phyloP scores from a whole-genome alignment of 2,888 invertebrate species.

The Lasioglossum figueresi region DNA sequence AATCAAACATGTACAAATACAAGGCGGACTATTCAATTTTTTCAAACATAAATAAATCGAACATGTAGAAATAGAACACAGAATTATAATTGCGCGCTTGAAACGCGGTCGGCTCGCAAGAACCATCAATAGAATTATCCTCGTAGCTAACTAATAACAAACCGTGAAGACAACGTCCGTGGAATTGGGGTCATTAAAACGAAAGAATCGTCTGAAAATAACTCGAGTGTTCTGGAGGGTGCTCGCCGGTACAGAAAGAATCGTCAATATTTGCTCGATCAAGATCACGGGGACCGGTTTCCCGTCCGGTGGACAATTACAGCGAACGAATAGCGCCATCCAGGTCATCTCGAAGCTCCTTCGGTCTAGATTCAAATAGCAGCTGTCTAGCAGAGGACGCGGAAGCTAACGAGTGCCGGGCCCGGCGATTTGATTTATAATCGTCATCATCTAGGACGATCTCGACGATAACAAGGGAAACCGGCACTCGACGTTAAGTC shows the following conservation, averaged over 20 bases:
- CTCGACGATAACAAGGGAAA: conserved; percentile 61
- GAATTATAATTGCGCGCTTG: background rate
- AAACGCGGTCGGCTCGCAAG: background rate
- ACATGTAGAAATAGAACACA: background rate
- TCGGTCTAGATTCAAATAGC: conserved; percentile 25
- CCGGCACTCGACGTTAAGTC: conserved; percentile 74
- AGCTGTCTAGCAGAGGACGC: conserved; percentile 10
- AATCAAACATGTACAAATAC: background rate
- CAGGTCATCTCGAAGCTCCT: conserved; percentile 27
- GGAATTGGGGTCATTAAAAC: conserved; percentile 13
- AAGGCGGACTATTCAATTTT: too few species aligned
- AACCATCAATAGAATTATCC: conserved; percentile 8
- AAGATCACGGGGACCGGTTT: background rate
- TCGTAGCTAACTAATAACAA: background rate
- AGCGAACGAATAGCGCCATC: conserved; percentile 23
- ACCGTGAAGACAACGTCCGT: background rate
- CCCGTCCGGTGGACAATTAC: conserved; percentile 24
- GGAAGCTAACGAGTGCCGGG: conserved; percentile 34
- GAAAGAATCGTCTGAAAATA: background rate
- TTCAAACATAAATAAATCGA: background rate
- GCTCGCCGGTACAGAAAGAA: background rate
- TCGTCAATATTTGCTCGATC: conserved; percentile 3
- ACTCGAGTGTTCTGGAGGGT: background rate
- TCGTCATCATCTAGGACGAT: conserved; percentile 60
- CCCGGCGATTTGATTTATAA: conserved; percentile 56